phyloP scores from a whole-genome alignment of 2,888 invertebrate species.

The Cyrtodaria siliqua region DNA sequence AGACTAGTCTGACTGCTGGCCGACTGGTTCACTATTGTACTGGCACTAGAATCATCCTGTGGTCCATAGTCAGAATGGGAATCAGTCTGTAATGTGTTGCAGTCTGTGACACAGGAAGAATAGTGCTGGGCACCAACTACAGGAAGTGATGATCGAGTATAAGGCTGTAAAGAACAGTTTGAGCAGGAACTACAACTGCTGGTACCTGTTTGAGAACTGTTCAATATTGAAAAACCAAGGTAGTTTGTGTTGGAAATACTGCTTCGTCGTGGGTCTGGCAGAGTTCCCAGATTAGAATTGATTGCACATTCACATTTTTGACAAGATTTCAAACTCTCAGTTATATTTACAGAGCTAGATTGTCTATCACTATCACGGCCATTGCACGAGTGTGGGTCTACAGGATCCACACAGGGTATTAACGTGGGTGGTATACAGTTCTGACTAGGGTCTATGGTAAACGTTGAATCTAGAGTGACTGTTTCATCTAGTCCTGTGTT shows the following conservation, averaged over 20 bases:
- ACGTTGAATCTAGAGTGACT: conserved; percentile 31
- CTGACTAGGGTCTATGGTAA: no score
- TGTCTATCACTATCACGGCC: no score
- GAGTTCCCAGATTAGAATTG: neutral
- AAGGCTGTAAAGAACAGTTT: no score
- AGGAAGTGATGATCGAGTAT: no score
- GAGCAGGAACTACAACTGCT: no score
- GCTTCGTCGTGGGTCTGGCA: no score
- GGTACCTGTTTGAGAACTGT: neutral
- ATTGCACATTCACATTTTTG: conserved; percentile 13
- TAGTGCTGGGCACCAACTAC: conserved; percentile 31
- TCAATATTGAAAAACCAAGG: neutral
- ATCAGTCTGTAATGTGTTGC: conserved; percentile 15
- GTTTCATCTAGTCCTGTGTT: conserved; percentile 38
- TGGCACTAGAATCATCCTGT: conserved; percentile 56
- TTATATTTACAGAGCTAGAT: no score
- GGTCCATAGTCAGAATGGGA: conserved; percentile 19
- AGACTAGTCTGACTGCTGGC: conserved; percentile 53
- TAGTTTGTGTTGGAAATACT: neutral
- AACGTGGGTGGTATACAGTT: neutral
- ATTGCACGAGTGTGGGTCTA: neutral
- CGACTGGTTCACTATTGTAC: conserved; percentile 60
- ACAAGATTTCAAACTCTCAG: neutral
- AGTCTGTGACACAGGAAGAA: conserved; percentile 26
- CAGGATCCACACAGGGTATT: conserved; percentile 37